Conservation (phyloP, 2,888 invertebrate genomes). For the Venustoraphidia nigricollis region DNA sequence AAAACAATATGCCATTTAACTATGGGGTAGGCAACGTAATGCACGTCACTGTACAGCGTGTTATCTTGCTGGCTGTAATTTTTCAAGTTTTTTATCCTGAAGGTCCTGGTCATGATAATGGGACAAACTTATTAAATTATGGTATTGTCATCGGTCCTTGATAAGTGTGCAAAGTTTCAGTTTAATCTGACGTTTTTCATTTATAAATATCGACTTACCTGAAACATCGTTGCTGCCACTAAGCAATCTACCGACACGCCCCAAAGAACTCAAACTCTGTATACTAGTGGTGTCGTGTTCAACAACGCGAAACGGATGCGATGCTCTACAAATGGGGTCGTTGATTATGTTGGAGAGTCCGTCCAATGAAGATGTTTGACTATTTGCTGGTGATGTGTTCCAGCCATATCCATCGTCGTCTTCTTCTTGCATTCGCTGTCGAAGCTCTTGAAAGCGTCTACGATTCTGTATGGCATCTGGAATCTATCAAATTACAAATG, state of each 20-base stretch:
- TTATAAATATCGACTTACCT: constrained; percentile 26
- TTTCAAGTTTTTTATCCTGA: too few species aligned
- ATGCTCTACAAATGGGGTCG: constrained; percentile 28
- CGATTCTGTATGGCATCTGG: constrained; percentile 22
- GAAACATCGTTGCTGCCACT: constrained; percentile 51
- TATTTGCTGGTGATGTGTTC: constrained; percentile 55
- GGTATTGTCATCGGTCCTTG: too few species aligned
- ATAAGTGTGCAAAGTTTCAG: too few species aligned
- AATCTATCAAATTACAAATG: too few species aligned
- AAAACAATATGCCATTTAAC: too few species aligned
- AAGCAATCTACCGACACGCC: constrained; percentile 64
- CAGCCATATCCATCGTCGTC: constrained; percentile 55
- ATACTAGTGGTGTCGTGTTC: constrained; percentile 78
- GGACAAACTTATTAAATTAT: too few species aligned
- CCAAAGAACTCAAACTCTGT: constrained; percentile 78
- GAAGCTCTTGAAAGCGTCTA: constrained; percentile 65
- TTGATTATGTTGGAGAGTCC: constrained; percentile 35
- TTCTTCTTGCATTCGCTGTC: constrained; percentile 75
- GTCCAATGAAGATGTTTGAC: constrained; percentile 64
- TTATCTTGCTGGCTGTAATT: too few species aligned
- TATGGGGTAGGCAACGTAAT: too few species aligned
- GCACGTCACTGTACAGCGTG: too few species aligned
- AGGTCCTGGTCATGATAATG: too few species aligned
- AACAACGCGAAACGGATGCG: constrained; percentile 71
- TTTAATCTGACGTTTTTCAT: too few species aligned